Conservation (phyloP, 2,888 invertebrate genomes). For the Yponomeuta sedellus region DNA sequence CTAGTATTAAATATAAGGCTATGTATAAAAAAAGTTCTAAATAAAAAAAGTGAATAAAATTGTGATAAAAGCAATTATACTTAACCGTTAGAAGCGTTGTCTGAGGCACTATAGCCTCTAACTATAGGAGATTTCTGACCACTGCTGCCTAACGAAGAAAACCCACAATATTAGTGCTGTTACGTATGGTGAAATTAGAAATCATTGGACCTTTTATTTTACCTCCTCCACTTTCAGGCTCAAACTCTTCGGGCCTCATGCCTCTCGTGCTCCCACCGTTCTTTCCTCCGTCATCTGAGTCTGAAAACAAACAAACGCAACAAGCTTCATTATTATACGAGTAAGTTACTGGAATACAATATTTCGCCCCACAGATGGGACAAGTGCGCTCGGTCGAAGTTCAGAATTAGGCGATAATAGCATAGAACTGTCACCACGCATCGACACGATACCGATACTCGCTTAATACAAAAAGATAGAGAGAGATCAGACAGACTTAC, state of each 20-base stretch:
- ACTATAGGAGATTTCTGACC: background rate
- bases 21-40: too few relatives aligned
- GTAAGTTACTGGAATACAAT: too few relatives aligned
- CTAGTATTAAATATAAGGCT: too few relatives aligned
- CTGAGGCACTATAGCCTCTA: background rate
- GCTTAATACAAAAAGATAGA: too few relatives aligned
- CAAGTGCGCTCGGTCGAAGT: too few relatives aligned
- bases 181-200: background rate
- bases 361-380: too few relatives aligned
- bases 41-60: too few relatives aligned
- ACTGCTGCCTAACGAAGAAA: background rate
- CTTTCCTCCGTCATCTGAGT: background rate
- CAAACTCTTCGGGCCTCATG: background rate
- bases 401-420: too few relatives aligned
- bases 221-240: conserved; percentile 2
- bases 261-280: background rate
- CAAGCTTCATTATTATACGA: too few relatives aligned
- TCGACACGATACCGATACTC: too few relatives aligned
- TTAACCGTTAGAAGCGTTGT: background rate
- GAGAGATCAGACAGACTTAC: too few relatives aligned
- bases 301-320: background rate
- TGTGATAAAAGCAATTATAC: background rate
- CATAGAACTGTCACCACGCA: too few relatives aligned
- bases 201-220: background rate
- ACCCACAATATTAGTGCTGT: background rate